Percentiles rank a stretch among this genome's conserved stretches.
Conservation (phyloP, 2,113 vertebrate species). For the Micronycteris hirsuta region DNA sequence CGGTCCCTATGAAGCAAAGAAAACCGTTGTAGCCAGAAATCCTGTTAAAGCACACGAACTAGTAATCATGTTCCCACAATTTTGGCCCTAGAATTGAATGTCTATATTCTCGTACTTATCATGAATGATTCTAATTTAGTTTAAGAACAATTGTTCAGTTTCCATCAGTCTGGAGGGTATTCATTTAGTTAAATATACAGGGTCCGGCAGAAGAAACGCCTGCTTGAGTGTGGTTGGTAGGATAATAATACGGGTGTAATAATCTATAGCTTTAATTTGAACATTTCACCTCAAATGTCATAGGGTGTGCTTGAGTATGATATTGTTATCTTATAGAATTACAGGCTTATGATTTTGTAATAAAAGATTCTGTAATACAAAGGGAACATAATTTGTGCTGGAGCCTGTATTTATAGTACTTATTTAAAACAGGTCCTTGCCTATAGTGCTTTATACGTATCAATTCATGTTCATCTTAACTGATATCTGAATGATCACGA, state of each 20-base stretch:
- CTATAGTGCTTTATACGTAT: not conserved
- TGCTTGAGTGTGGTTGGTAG: too few relatives aligned
- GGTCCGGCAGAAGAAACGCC: too few relatives aligned
- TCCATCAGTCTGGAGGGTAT: not conserved
- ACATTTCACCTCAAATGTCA: too few relatives aligned
- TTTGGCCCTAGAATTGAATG: not conserved
- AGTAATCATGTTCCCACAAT: not conserved
- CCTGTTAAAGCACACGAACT: not conserved
- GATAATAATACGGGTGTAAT: too few relatives aligned
- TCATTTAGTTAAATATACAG: not conserved
- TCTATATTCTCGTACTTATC: not conserved
- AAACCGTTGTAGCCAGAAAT: not conserved
- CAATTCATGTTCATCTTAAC: not conserved
- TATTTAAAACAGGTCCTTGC: not conserved
- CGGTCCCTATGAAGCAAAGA: not conserved
- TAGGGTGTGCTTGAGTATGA: too few relatives aligned
- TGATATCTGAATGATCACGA: not conserved
- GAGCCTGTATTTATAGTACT: not conserved
- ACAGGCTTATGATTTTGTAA: too few relatives aligned
- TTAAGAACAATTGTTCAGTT: not conserved
- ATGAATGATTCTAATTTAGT: not conserved
- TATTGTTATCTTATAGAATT: too few relatives aligned
- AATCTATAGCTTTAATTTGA: too few relatives aligned
- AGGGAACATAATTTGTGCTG: too few relatives aligned
- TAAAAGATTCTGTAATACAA: too few relatives aligned